Evolutionary conservation across 2,113 vertebrate genomes (phyloP).

Genomic region (Rattus norvegicus): DNA sequence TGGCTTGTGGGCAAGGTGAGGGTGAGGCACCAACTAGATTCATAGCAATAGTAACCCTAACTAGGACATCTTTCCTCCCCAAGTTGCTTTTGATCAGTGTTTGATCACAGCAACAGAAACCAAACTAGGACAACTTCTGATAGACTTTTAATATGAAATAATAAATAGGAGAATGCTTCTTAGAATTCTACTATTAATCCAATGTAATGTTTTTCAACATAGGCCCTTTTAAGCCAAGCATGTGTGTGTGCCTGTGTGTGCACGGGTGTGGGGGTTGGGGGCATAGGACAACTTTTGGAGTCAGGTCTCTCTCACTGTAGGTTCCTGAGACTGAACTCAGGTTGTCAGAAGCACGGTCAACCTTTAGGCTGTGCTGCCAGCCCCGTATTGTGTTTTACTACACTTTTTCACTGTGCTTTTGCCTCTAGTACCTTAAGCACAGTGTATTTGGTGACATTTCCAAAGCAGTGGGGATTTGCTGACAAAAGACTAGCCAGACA

Average conservation of each 20-base stretch:
- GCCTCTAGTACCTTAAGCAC: not conserved
- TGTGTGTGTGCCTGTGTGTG: not conserved
- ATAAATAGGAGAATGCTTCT: not conserved
- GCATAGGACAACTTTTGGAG: not conserved
- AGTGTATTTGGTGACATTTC: conserved; percentile 41
- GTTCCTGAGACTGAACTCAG: not conserved
- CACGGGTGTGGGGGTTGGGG: not conserved
- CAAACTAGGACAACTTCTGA: not conserved
- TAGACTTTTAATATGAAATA: not conserved
- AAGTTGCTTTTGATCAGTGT: not conserved
- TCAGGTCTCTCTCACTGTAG: not conserved
- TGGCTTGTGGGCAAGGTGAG: not conserved
- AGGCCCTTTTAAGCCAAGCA: not conserved
- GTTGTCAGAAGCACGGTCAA: not conserved
- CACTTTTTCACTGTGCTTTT: not conserved
- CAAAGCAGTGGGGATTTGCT: conserved; percentile 55
- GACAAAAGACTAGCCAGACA: conserved; percentile 54
- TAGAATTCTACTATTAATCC: not conserved
- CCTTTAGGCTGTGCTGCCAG: not conserved
- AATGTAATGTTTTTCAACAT: not conserved
- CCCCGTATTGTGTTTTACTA: not conserved
- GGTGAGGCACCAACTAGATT: not conserved
- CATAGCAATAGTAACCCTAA: not conserved
- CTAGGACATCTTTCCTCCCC: not conserved
- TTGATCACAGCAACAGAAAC: not conserved